phyloP scores from a whole-genome alignment of 2,888 invertebrate species.

The Lamproptera curius region DNA sequence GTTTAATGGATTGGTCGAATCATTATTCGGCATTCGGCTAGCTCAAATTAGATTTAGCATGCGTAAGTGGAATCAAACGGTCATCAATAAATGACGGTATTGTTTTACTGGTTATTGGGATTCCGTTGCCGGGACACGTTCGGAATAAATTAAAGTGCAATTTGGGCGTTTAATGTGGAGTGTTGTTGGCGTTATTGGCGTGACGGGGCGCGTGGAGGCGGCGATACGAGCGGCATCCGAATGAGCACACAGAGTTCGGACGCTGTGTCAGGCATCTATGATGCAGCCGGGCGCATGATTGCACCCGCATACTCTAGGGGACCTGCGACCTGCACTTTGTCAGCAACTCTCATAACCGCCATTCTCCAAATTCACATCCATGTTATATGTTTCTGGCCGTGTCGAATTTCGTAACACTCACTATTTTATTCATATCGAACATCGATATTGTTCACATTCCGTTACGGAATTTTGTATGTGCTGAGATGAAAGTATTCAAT shows the following conservation, averaged over 20 bases:
- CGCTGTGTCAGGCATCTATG: constrained; percentile 46
- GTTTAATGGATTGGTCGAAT: too few relatives aligned
- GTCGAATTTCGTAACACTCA: too few relatives aligned
- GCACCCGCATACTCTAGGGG: constrained; percentile 42
- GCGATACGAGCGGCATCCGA: constrained; percentile 69
- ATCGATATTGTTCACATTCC: constrained; percentile 1
- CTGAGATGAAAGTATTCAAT: background rate
- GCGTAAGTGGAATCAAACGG: constrained; percentile 53
- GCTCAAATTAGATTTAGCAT: constrained; percentile 14
- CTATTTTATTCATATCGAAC: too few relatives aligned
- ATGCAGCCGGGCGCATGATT: constrained; percentile 50
- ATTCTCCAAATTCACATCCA: constrained; percentile 13
- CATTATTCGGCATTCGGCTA: background rate
- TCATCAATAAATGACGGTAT: constrained; percentile 61
- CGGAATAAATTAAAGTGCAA: constrained; percentile 77
- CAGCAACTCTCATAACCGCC: constrained; percentile 13
- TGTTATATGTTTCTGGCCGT: too few relatives aligned
- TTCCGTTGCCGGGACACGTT: constrained; percentile 74
- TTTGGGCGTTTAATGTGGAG: constrained; percentile 75
- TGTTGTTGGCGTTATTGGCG: constrained; percentile 69
- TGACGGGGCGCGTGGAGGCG: constrained; percentile 53
- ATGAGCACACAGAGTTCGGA: constrained; percentile 67
- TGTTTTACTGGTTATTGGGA: constrained; percentile 74
- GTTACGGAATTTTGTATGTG: background rate
- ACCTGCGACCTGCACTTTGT: constrained; percentile 4